Conservation (phyloP, 2,888 invertebrate genomes). For the Heliconius ethilla region DNA sequence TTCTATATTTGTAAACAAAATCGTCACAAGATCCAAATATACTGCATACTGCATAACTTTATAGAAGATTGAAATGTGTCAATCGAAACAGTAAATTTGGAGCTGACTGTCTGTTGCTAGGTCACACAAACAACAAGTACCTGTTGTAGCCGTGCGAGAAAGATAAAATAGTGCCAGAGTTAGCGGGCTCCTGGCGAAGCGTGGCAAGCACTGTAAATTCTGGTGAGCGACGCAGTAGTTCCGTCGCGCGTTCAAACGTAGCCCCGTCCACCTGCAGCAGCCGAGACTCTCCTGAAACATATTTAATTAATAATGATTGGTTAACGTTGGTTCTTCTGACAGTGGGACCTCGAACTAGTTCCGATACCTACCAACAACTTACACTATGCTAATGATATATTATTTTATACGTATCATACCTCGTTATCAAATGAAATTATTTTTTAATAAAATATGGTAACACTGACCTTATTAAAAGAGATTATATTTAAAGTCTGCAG, state of each 20-base stretch:
- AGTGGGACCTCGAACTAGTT: no score
- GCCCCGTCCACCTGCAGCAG: slow-evolving; percentile 87
- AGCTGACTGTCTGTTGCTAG: slow-evolving; percentile 27
- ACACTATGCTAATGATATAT: neutral
- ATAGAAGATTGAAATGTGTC: neutral
- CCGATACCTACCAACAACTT: neutral
- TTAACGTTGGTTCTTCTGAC: no score
- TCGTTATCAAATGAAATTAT: neutral
- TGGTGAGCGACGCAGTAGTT: slow-evolving; percentile 85
- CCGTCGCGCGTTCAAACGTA: slow-evolving; percentile 85
- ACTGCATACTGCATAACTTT: neutral
- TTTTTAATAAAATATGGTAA: slow-evolving; percentile 11
- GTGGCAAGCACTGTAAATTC: slow-evolving; percentile 92
- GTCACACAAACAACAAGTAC: slow-evolving; percentile 59
- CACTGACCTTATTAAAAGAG: slow-evolving; percentile 47
- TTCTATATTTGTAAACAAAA: slow-evolving; percentile 1
- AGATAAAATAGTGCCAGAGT: slow-evolving; percentile 91
- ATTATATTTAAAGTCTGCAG: slow-evolving; percentile 46
- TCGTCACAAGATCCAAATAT: slow-evolving; percentile 21
- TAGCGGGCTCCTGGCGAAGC: slow-evolving; percentile 89
- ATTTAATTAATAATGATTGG: neutral
- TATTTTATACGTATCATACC: no score
- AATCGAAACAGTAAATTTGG: slow-evolving; percentile 16
- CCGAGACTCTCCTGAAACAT: slow-evolving; percentile 85
- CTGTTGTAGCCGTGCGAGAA: slow-evolving; percentile 91